A percentile compares a stretch with the other conserved stretches of the same genome.
These are phyloP conservation scores for Glomeris marginata DNA, from an alignment of 2,888 invertebrate genomes.

Conservation along the genomic window DNA sequence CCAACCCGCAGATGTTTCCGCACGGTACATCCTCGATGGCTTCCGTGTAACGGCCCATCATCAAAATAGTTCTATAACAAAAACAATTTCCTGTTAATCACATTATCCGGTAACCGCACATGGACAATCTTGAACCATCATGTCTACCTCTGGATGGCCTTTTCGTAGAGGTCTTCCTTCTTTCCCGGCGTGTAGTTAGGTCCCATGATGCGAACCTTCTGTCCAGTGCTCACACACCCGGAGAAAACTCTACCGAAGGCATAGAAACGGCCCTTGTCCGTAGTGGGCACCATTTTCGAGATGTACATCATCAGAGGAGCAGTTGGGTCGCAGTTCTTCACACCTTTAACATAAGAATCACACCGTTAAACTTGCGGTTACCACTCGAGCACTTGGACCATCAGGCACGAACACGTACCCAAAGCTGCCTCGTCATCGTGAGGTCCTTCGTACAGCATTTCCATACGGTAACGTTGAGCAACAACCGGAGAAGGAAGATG, in stretches of 20 bases:
- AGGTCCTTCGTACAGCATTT: conserved; percentile 98
- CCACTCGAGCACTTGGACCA: too few relatives aligned
- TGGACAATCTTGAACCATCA: conserved; percentile 3
- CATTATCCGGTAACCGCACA: neutral
- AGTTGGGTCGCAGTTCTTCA: conserved; percentile 81
- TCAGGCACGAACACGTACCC: conserved; percentile 33
- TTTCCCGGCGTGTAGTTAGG: conserved; percentile 96
- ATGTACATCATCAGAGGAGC: conserved; percentile 99
- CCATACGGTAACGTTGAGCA: conserved; percentile 98
- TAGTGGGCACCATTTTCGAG: conserved; percentile 99
- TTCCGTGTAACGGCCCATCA: conserved; percentile 99
- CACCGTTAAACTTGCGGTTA: conserved; percentile 3
- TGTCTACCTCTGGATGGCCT: conserved; percentile 73
- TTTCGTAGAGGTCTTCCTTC: conserved; percentile 98
- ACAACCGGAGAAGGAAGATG: conserved; percentile 98
- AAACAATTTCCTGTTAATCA: neutral
- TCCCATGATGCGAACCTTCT: conserved; percentile 97
- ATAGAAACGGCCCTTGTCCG: conserved; percentile 99
- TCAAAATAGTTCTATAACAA: conserved; percentile 69
- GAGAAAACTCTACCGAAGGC: conserved; percentile 99
- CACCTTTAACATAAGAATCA: conserved; percentile 27
- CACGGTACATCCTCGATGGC: conserved; percentile 99
- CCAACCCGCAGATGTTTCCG: conserved; percentile 98
- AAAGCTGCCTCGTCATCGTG: conserved; percentile 88
- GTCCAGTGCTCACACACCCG: conserved; percentile 76